Conservation (phyloP, 2,113 vertebrate species). For the Lasiurus borealis region DNA sequence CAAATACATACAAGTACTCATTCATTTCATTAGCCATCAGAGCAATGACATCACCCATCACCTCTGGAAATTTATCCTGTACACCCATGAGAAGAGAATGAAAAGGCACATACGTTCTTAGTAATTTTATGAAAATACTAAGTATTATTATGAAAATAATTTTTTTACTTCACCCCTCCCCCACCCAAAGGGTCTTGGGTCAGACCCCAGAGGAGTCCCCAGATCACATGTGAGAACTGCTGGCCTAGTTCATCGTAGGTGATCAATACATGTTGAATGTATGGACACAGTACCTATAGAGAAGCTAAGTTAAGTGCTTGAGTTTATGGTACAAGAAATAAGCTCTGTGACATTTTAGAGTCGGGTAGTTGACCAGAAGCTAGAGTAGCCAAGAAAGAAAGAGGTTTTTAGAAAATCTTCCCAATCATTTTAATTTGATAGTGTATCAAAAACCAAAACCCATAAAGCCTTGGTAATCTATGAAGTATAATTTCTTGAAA, state of each 20-base stretch:
- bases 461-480: neutral
- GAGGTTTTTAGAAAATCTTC: neutral
- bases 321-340: neutral
- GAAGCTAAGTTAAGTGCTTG: constrained; percentile 3
- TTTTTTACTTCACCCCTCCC: neutral
- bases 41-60: neutral
- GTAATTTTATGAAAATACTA: constrained; percentile 11
- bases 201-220: neutral
- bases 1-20: neutral
- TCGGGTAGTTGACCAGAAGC: neutral
- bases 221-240: constrained; percentile 12
- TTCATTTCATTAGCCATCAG: constrained; percentile 14
- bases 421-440: constrained; percentile 7
- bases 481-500: constrained; percentile 29
- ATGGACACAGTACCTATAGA: neutral
- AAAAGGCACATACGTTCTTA: neutral
- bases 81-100: neutral
- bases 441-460: neutral
- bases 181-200: neutral
- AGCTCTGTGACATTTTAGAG: constrained; percentile 31
- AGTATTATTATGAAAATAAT: constrained; percentile 14
- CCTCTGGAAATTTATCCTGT: constrained; percentile 3
- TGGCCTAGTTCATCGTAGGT: neutral
- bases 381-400: neutral
- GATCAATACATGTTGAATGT: neutral